Base-by-base conservation (phyloP, 2,888 invertebrate genomes). In the Drosophila planitibia region DNA sequence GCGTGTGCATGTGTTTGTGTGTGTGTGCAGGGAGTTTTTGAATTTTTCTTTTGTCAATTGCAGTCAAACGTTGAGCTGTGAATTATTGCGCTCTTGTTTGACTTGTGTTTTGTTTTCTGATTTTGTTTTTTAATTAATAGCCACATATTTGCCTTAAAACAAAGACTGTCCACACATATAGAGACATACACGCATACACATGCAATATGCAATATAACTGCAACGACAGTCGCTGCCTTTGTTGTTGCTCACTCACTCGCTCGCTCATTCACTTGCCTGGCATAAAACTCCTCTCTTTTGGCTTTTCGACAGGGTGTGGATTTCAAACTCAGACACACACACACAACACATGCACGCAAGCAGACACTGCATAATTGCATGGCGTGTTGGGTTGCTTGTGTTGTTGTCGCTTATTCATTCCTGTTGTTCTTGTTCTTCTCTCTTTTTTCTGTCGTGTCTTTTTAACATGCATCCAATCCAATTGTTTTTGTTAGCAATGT, bases 141-240 rank as follows among this genome's bases (percentile, higher is more conserved):
- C 86, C 85, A 88, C 90, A 88, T 88, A 85, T 85, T 90, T 89
- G 85, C 87, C 76, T 85, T 84, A 79, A 86, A 85, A 89, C 79
- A 81, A 81, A 81, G 81, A 57, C 72, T 59, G 54, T 53, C 41
- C 60, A 75, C 59, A 57, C 64, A 65, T n/a, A 16, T 58, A 74
- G 6, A 32, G 14, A 47, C 16, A 47, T 47, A 9, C 47, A 7
- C 47, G 7, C 22, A 16, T 47, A 62, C 67, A 78, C 75, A 81
- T 74, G 54, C 66, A 73, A 65, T 73, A 80, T 58, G 41, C 58
- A 58, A 32, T 58, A 32, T 81, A 73, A 62, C 62, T 76, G 76
- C 76, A 71, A 47, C 70, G 72, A 74, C 77, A 80, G 81, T 79
- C 70, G 44, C 57, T 60, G 81, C 64, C 78, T 83, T 87, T 89